Conservation (phyloP, 92 coral and sea anemone species). For the Metridium senile region DNA sequence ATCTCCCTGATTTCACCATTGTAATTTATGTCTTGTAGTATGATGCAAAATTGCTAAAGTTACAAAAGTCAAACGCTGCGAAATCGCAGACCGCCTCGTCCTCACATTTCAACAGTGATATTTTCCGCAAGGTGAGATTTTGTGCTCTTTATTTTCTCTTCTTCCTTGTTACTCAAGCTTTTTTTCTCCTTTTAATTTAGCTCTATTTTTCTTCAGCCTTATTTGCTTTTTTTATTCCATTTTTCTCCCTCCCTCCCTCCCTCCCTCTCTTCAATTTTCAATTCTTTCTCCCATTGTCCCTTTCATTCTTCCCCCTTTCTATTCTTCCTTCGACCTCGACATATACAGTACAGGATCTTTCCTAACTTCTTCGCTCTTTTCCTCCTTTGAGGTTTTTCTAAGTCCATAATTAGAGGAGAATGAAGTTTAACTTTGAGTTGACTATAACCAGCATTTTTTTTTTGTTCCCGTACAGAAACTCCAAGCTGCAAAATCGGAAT, state of each 20-base stretch:
- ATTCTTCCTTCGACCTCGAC: too few relatives aligned
- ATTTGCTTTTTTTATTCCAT: background rate
- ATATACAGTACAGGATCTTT: too few relatives aligned
- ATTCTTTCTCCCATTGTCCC: too few relatives aligned
- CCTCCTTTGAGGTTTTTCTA: too few relatives aligned
- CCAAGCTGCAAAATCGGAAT: constrained; percentile 91
- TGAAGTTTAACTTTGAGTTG: too few relatives aligned
- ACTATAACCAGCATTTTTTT: too few relatives aligned
- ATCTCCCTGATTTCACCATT: too few relatives aligned
- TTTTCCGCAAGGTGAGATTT: constrained; percentile 85
- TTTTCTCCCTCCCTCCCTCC: background rate
- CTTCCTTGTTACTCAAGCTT: background rate
- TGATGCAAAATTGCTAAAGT: constrained; percentile 86
- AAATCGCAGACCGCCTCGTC: constrained; percentile 73
- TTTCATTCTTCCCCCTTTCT: too few relatives aligned
- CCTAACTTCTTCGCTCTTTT: too few relatives aligned
- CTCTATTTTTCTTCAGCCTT: background rate
- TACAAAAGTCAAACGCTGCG: constrained; percentile 74
- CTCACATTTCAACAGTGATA: constrained; percentile 81
- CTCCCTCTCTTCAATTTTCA: too few relatives aligned
- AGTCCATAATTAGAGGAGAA: too few relatives aligned
- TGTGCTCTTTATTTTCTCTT: background rate
- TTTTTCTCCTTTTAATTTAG: background rate
- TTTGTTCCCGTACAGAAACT: constrained; percentile 94
- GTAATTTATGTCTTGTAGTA: constrained; percentile 49